These are phyloP conservation scores for Labia minor DNA, from an alignment of 2,888 invertebrate species.

Conservation along the genomic window DNA sequence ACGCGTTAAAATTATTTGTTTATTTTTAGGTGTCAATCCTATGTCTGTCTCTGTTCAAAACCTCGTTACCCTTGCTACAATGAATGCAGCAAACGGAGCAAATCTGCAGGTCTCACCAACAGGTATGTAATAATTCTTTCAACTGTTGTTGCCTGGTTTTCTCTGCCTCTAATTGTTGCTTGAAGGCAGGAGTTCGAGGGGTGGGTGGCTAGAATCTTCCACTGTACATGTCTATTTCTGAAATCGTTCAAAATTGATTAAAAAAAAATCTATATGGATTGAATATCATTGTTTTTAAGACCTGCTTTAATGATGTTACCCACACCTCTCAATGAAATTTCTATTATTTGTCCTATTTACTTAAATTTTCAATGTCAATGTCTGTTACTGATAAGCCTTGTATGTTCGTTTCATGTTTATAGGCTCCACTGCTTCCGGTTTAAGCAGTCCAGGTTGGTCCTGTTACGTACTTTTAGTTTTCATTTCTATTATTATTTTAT, in stretches of 20 bases:
- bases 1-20: background rate
- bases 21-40: conserved; percentile 39
- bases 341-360: background rate
- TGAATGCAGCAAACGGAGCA: conserved; percentile 47
- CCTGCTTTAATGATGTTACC: background rate
- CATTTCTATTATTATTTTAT: conserved; percentile 20
- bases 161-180: background rate
- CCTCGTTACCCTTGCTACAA: conserved; percentile 77
- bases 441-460: conserved; percentile 35
- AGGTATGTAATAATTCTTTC: no score
- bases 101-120: conserved; percentile 43
- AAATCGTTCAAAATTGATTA: conserved; percentile 9
- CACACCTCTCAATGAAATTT: background rate
- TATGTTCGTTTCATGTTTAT: conserved; percentile 27
- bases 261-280: no score
- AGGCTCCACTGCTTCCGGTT: conserved; percentile 34
- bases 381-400: background rate
- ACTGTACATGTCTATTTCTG: no score
- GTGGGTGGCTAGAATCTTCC: background rate
- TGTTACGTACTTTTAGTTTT: conserved; percentile 21
- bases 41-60: conserved; percentile 71
- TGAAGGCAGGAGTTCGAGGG: background rate
- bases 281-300: background rate
- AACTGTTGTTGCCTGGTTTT: conserved; percentile 15
- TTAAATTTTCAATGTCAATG: background rate